Conservation (phyloP, 2,113 vertebrate genomes). For the Daphoenositta chrysoptera region DNA sequence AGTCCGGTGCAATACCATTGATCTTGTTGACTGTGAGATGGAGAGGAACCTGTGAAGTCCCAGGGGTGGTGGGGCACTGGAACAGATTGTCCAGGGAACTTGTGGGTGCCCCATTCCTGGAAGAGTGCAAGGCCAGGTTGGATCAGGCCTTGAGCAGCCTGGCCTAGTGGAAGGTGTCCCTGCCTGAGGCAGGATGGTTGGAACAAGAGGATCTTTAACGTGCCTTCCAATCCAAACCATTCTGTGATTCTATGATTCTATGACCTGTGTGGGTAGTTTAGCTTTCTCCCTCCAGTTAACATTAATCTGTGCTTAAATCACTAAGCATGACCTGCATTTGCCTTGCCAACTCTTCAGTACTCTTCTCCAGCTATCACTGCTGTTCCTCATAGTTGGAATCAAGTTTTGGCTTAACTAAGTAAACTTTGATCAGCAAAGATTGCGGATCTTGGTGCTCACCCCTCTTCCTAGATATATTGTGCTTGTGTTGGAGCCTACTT, state of each 20-base stretch:
- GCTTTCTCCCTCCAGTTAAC: background rate
- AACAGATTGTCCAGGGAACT: background rate
- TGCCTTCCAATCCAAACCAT: background rate
- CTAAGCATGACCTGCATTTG: background rate
- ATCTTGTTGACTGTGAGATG: background rate
- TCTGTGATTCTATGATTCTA: background rate
- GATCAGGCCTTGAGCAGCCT: background rate
- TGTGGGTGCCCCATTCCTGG: background rate
- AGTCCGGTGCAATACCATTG: fast-evolving
- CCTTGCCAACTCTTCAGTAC: background rate
- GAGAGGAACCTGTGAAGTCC: background rate
- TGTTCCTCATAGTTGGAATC: background rate
- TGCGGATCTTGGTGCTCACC: background rate
- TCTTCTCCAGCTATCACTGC: background rate
- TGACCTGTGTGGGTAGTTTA: background rate
- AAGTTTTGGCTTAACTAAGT: background rate
- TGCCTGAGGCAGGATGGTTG: background rate
- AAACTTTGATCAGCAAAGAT: background rate
- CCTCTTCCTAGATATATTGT: background rate
- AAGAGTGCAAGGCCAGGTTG: background rate
- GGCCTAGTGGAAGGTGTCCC: background rate
- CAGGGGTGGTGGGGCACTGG: background rate
- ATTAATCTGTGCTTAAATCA: background rate
- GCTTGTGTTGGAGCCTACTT: background rate
- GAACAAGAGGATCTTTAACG: background rate